Base-by-base conservation (phyloP, 2,113 vertebrate genomes). In the Heteronetta atricapilla region DNA sequence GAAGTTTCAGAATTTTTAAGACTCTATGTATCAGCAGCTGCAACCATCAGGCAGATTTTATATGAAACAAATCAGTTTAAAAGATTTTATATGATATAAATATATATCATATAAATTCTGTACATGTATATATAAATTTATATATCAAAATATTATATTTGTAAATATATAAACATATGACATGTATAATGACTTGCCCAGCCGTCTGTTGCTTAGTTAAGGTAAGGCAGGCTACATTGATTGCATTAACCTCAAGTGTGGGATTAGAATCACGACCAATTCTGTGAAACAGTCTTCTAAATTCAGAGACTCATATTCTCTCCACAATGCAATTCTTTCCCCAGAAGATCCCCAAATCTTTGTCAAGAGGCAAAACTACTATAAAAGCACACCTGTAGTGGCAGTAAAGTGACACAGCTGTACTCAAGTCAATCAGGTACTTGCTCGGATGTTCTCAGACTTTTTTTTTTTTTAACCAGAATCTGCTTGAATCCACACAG, bases 171-270 rank as follows among this genome's bases (percentile, higher is more conserved):
- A 42, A 69, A 64, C 17, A 55, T 38, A 48, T 48, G 20, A 48
- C 53, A 60, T 10, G n/a, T 5, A 36, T 36, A 82, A 48, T 0
- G 0, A 28, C 3, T 10, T 0, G 1, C 12, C 55, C 59, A 34
- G 25, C 28, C 70, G 22, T 42, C 31, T 38, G 4, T 2, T 13
- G 12, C 29, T 88, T 52, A 52, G 31, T 58, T 50, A 25, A 80
- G 25, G 46, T 69, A 63, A 69, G 33, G 42, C 31, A 75, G 46
- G 63, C 26, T 52, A 19, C 26, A 48, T 20, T 29, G 16, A 52
- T 33, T 36, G 28, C 19, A 33, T 42, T 74, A 33, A 23, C 18
- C 53, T n/a, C 38, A 86, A 34, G 2, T 11, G 20, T 8, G 16
- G 23, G 18, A 81, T 68, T 46, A 72, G 22, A 19, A 46, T 84